Percentiles rank a stretch among this genome's conserved stretches.
phyloP scores from a whole-genome alignment of 2,888 invertebrate genomes.

The Sepioteuthis lessoniana region DNA sequence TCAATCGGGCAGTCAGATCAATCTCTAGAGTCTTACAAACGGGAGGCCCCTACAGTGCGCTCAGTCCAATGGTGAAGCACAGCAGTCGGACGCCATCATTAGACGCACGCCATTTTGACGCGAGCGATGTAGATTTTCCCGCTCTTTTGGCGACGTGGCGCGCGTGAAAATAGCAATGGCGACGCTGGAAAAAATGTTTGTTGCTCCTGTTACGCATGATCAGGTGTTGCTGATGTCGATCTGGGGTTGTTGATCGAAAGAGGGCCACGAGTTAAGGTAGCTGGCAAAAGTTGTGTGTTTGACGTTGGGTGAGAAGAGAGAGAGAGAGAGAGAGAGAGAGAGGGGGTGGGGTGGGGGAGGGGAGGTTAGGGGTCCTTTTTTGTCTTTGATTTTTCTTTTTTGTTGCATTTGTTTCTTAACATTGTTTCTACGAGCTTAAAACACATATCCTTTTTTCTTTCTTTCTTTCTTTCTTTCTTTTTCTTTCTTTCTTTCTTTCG shows the following conservation, averaged over 20 bases:
- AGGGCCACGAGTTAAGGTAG: no score
- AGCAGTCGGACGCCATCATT: background rate
- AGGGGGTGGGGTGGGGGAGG: no score
- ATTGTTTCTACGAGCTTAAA: no score
- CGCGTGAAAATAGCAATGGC: background rate
- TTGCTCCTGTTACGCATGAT: background rate
- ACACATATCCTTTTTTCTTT: no score
- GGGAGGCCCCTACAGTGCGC: background rate
- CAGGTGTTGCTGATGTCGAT: background rate
- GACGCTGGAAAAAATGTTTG: conserved; percentile 15
- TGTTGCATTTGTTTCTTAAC: no score
- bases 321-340: no score
- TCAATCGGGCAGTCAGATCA: background rate
- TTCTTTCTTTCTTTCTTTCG: no score
- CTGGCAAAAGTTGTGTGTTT: background rate
- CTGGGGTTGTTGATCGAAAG: background rate
- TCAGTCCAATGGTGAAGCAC: background rate
- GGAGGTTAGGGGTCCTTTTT: no score
- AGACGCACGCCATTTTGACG: background rate
- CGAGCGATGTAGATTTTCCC: background rate
- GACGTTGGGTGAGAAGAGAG: background rate
- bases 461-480: no score
- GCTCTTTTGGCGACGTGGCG: background rate
- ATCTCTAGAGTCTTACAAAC: background rate
- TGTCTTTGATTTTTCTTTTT: no score